Evolutionary conservation across 2,113 vertebrate species (phyloP).

Genomic region (Megaceryle torquata): DNA sequence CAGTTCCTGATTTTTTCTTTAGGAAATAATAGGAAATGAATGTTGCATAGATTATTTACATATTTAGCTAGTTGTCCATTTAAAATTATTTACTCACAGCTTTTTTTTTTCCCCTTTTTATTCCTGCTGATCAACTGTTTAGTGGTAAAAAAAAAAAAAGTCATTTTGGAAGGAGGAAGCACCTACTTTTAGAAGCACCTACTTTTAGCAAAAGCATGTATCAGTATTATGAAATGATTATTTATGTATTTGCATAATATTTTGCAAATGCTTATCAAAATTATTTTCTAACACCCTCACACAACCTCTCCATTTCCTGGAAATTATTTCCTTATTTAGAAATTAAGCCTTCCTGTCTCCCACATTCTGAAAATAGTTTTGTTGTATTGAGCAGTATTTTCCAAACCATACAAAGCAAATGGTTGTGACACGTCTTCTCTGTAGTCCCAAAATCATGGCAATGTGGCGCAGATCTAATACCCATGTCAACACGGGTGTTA

Average conservation of each 20-base stretch:
- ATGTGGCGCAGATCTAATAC: fast-evolving
- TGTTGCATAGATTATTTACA: neutral
- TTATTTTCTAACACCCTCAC: neutral
- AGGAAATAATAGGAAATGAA: neutral
- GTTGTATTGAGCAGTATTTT: neutral
- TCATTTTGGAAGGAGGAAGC: neutral
- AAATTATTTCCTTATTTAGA: neutral
- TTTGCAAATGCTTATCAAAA: neutral
- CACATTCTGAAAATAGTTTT: neutral
- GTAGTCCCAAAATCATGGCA: neutral
- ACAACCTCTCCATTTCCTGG: neutral
- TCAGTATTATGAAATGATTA: neutral
- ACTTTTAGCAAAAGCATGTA: neutral
- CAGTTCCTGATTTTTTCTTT: neutral
- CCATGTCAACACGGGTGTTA: neutral
- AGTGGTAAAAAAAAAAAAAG: neutral
- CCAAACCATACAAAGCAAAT: neutral
- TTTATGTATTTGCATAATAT: neutral
- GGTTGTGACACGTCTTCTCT: fast-evolving
- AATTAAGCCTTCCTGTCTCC: neutral
- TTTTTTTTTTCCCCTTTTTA: neutral
- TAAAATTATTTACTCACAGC: neutral
- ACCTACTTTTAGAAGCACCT: too few species aligned
- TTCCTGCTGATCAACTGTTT: neutral
- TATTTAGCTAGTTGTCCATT: neutral